Evolutionary conservation across 2,797 vertebrate species (phyloP).

Genomic region (Borostomias antarcticus): DNA sequence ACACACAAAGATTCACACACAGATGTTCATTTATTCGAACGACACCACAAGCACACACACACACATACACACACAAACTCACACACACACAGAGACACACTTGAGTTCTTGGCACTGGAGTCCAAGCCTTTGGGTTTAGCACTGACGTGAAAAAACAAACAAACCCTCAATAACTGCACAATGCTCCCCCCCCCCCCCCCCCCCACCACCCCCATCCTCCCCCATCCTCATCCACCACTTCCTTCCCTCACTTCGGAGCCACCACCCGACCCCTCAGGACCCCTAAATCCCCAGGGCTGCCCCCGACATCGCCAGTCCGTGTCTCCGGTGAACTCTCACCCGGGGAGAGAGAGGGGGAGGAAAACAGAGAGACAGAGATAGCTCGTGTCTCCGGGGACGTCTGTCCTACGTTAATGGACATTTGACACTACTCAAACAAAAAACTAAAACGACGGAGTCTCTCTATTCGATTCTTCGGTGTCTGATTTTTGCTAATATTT

Average conservation of each 20-base stretch:
- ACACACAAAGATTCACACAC: background rate
- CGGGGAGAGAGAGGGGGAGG: conserved; percentile 21
- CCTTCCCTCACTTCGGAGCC: conserved; percentile 30
- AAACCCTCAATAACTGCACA: conserved; percentile 41
- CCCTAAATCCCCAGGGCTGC: conserved; percentile 33
- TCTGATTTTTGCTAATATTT: too few species aligned
- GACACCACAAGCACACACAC: background rate
- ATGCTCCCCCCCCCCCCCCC: conserved; percentile 38
- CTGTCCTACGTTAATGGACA: too few species aligned
- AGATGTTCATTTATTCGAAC: background rate
- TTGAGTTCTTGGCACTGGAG: conserved; percentile 19
- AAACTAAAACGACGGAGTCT: too few species aligned
- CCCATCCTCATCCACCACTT: conserved; percentile 26
- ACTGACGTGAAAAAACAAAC: conserved; percentile 53
- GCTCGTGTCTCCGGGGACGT: conserved; percentile 23
- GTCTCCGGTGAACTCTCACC: conserved; percentile 68
- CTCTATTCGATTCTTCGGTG: too few species aligned
- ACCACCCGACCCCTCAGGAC: conserved; percentile 30
- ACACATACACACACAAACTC: background rate
- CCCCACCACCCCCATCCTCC: background rate
- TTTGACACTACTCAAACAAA: too few species aligned
- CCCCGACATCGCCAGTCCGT: conserved; percentile 61
- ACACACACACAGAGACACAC: background rate
- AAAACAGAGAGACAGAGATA: too few species aligned
- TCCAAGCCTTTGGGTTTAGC: conserved; percentile 38